phyloP scores from a whole-genome alignment of 1,140 invertebrate genomes.

The Melanaphis sacchari region DNA sequence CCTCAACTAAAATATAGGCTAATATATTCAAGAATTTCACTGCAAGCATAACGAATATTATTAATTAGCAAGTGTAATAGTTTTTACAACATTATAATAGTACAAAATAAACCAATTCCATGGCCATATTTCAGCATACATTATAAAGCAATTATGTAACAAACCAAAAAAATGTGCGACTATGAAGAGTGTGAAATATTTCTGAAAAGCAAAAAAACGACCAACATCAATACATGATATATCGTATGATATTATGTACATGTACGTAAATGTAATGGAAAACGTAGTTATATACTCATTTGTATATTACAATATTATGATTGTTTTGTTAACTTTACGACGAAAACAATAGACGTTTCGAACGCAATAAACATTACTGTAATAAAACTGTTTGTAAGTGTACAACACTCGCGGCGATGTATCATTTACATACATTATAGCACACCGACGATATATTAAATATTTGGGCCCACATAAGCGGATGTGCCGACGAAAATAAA shows the following conservation, averaged over 20 bases:
- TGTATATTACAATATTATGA: neutral
- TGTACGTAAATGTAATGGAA: neutral
- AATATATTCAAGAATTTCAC: neutral
- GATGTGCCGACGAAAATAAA: neutral
- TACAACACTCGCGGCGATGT: neutral
- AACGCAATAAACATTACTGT: neutral
- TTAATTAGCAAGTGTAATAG: neutral
- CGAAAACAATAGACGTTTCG: neutral
- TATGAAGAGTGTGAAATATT: neutral
- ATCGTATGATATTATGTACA: neutral
- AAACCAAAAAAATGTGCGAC: neutral
- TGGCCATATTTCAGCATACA: neutral
- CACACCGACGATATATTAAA: neutral
- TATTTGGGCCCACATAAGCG: neutral
- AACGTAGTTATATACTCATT: neutral
- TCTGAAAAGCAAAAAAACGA: neutral
- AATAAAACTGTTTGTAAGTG: neutral
- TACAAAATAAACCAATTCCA: neutral
- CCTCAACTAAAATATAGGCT: neutral
- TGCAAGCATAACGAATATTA: neutral
- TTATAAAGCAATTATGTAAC: neutral
- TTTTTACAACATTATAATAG: neutral
- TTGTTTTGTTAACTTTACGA: neutral
- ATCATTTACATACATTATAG: neutral
- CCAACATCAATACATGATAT: neutral